These are phyloP conservation scores for Sminthurinus signatus DNA, from an alignment of 1,140 invertebrate species.

Conservation along the genomic window DNA sequence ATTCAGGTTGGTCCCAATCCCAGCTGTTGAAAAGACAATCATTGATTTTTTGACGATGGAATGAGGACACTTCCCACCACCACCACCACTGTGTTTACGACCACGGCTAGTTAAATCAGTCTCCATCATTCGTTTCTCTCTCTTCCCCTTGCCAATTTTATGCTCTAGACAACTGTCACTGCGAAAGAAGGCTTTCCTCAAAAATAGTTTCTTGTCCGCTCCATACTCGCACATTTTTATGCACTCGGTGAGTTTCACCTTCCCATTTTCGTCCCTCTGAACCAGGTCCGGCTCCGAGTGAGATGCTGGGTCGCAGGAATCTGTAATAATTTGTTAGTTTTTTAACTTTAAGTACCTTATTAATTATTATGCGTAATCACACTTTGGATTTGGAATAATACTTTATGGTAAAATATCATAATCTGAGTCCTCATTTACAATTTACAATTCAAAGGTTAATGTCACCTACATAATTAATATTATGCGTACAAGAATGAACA, in stretches of 20 bases:
- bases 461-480: too few species aligned
- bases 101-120: too few species aligned
- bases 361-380: background rate
- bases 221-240: conserved; percentile 23
- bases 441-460: too few species aligned
- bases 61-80: too few species aligned
- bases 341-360: background rate
- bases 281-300: conserved; percentile 2
- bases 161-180: conserved; percentile 21
- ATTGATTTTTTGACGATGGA: too few species aligned
- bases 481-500: too few species aligned
- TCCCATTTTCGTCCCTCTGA: background rate
- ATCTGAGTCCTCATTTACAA: too few species aligned
- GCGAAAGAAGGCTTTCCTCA: conserved; percentile 27
- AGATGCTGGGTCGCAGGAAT: background rate
- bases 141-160: too few species aligned
- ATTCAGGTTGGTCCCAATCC: too few species aligned
- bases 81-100: too few species aligned
- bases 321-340: background rate
- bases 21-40: too few species aligned
- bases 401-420: background rate
- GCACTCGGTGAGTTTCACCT: background rate
- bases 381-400: background rate
- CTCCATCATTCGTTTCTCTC: too few species aligned
- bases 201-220: conserved; percentile 7